Evolutionary conservation across 2,888 invertebrate genomes (phyloP), one percentile per base, ranked within the genome.

Genomic region (Noctua pronuba): DNA sequence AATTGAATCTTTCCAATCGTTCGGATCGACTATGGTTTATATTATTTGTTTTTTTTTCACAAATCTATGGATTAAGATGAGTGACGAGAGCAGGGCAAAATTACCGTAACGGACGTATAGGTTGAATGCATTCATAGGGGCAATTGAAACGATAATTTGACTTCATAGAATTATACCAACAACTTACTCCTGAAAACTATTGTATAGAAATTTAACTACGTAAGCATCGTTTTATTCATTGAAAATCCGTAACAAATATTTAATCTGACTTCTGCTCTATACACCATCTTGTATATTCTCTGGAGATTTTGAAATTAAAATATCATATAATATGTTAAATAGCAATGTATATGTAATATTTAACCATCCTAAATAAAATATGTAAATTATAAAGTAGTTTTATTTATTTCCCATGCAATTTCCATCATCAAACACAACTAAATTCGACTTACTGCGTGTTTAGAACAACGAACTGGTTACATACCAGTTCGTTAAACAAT

Each of bases 321-420:
- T 38, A 64, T 80, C 64, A 58, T 77, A 83, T 80, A 64, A 8
- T 74, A 46, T 83, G 73, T 80, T 76, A 75, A 74, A 71, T 87
- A 86, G 77, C 65, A 77, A 76, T 77, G 55, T 76, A 71, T 79
- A 83, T 77, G 73, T 75, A 79, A 72, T 80, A 73, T 83, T 73
- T 83, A 86, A 84, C 21, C 31, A 60, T 81, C 65, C 38, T 73
- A 64, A 64, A 79, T 86, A 88, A 85, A 86, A 80, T 65, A 49
- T 83, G 60, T 46, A 85, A 85, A 78, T 75, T 28, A 73, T 10
- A n/a, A 13, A 28, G n/a, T 46, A 60, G 75, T 82, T 82, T 85
- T 52, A 77, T 67, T 80, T 81, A 65, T 71, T 73, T 60, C n/a
- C 24, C 49, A 1, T 21, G 1, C 41, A 21, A 49, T 11, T 38